These are phyloP conservation scores for Microctenopoma lineatum DNA, from an alignment of 2,797 vertebrate genomes.

Conservation along the genomic window DNA sequence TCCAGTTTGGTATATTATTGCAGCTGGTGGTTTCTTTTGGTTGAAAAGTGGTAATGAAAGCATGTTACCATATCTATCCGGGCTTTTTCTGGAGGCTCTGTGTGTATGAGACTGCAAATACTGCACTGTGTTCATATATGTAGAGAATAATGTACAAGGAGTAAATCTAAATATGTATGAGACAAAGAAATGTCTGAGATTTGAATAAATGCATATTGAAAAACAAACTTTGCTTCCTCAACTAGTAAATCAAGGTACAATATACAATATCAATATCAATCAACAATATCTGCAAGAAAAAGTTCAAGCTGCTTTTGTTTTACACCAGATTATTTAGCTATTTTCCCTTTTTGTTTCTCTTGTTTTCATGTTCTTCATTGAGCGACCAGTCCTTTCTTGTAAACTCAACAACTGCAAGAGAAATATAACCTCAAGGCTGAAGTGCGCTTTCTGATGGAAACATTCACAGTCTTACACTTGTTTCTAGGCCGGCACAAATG, in stretches of 20 bases:
- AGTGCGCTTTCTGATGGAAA: constrained; percentile 60
- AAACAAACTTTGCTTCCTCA: constrained; percentile 7
- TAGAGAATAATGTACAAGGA: not conserved
- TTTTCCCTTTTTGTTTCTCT: constrained; percentile 17
- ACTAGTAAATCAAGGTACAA: constrained; percentile 19
- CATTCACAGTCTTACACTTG: constrained; percentile 68
- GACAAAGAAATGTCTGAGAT: not conserved
- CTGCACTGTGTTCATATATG: not conserved
- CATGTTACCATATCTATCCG: too few relatives aligned
- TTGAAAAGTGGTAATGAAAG: not conserved
- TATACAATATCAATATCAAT: too few relatives aligned
- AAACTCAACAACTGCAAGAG: constrained; percentile 42
- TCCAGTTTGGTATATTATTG: not conserved
- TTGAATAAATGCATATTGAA: constrained; percentile 8
- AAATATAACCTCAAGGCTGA: constrained; percentile 55
- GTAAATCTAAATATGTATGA: constrained; percentile 1
- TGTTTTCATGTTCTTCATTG: constrained; percentile 31
- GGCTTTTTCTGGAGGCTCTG: not conserved
- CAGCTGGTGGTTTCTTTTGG: not conserved
- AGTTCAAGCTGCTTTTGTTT: constrained; percentile 14
- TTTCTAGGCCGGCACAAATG: constrained; percentile 59
- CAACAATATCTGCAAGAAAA: constrained; percentile 10
- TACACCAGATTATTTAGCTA: constrained; percentile 20
- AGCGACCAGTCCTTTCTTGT: constrained; percentile 30
- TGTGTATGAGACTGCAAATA: not conserved